Evolutionary conservation across 2,888 invertebrate species (phyloP), one percentile per base, ranked within the genome.

Genomic region (Nebria salina): DNA sequence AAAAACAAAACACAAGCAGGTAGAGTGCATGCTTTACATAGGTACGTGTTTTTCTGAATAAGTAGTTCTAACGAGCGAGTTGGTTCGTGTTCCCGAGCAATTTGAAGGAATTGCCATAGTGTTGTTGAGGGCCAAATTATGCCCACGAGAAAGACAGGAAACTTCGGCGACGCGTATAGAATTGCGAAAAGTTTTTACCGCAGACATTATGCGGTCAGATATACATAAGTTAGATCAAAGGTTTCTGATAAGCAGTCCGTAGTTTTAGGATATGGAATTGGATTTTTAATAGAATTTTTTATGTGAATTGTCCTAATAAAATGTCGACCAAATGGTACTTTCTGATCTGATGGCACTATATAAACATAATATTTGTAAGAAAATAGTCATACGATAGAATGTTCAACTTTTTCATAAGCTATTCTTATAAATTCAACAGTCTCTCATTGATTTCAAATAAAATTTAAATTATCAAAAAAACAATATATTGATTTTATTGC

Each of bases 261-360:
- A 41, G 5, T 11, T 26, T 70, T 72, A n/a, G 20, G 15, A n/a
- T 42, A 15, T 43, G 41, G 79, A 79, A 79, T 66, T 79, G 75
- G 75, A 54, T 79, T 79, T 78, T 74, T 79, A 79, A 79, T 79
- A 79, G 79, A 79, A 79, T 79, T 79, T 79, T 79, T 79, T 79
- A 79, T 79, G 74, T 66, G 65, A 20, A 25, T 43, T n/a, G 9
- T 73, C 1, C 7, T 25, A 70, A 25, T 25, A 70, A 70, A 70
- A 70, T 26, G 25, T 25, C 25, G 11, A 26, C 70, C 25, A 70
- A 70, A 25, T 70, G 1, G 70, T 25, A 4, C 26, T 54, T 54
- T 54, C 13, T 54, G 54, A 54, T 54, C 54, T 54, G 8, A 54
- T 54, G 54, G 54, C 54, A 54, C 54, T 54, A 54, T 54, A 2